A percentile compares a stretch with the other conserved stretches of the same genome.
Conservation (phyloP, 1,140 invertebrate species). For the Latrodectus geometricus region DNA sequence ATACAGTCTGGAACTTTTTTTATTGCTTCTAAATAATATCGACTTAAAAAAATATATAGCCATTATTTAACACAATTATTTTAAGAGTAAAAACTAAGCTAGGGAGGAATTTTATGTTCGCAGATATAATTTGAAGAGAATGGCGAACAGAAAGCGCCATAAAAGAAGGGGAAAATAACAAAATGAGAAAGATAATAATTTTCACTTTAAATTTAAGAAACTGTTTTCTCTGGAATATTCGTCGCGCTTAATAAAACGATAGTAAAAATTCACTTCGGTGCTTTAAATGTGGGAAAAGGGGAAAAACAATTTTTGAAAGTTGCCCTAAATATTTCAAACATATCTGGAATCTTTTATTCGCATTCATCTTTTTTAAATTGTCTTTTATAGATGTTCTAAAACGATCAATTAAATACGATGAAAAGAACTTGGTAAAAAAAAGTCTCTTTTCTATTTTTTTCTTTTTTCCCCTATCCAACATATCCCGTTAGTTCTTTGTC, state of each 20-base stretch:
- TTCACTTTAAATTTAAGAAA: conserved; percentile 42
- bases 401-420: conserved; percentile 51
- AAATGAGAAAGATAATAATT: conserved; percentile 16
- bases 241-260: conserved; percentile 40
- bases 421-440: conserved; percentile 42
- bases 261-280: conserved; percentile 33
- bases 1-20: neutral
- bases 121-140: conserved; percentile 30
- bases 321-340: conserved; percentile 21
- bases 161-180: conserved; percentile 1
- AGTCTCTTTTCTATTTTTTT: neutral
- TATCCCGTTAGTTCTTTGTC: conserved; percentile 21
- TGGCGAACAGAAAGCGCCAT: neutral
- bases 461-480: neutral
- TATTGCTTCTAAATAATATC: conserved; percentile 17
- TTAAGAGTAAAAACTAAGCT: conserved; percentile 22
- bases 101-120: conserved; percentile 21
- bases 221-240: conserved; percentile 27
- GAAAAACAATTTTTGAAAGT: conserved; percentile 40
- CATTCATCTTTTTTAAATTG: conserved; percentile 9
- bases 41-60: conserved; percentile 35
- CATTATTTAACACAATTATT: conserved; percentile 54
- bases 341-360: conserved; percentile 7
- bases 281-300: neutral
- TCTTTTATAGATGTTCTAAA: conserved; percentile 48